Evolutionary conservation across 2,888 invertebrate genomes (phyloP).

Genomic region (Tenthredo livida): DNA sequence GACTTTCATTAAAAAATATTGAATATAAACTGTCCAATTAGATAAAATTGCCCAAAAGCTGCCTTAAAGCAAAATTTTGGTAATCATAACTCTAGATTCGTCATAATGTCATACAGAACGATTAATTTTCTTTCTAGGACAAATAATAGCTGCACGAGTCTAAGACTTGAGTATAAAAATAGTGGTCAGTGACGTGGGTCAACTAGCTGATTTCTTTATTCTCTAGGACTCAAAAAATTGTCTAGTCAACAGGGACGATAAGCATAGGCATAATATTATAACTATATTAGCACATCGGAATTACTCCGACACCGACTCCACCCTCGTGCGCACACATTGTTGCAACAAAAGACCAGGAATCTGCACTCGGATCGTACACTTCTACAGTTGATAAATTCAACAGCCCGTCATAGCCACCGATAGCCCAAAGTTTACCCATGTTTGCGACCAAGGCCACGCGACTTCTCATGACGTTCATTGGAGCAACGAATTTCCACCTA

Average conservation of each 20-base stretch:
- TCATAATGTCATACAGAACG: not conserved
- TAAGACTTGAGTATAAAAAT: slow-evolving; percentile 33
- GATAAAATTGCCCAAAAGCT: slow-evolving; percentile 27
- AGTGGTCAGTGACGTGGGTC: slow-evolving; percentile 6
- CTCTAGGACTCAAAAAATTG: not conserved
- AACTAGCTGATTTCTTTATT: not conserved
- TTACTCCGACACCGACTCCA: slow-evolving; percentile 93
- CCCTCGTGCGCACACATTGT: slow-evolving; percentile 94
- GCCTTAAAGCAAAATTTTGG: not conserved
- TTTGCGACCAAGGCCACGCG: slow-evolving; percentile 91
- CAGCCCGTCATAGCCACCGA: slow-evolving; percentile 90
- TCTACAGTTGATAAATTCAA: slow-evolving; percentile 92
- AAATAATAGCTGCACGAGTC: slow-evolving; percentile 28
- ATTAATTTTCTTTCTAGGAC: not conserved
- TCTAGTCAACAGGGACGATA: not conserved
- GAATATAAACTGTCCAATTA: not conserved
- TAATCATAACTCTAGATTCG: not conserved
- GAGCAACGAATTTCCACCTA: slow-evolving; percentile 87
- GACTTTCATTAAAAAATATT: not conserved
- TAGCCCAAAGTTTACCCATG: slow-evolving; percentile 91
- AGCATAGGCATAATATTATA: not conserved
- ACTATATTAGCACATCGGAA: slow-evolving; percentile 79
- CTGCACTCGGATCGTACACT: slow-evolving; percentile 87
- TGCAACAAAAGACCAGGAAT: slow-evolving; percentile 87
- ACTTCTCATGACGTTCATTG: slow-evolving; percentile 91